Evolutionary conservation across 2,797 vertebrate genomes (phyloP), one percentile per base, ranked within the genome.

Genomic region (Danio tinwini): DNA sequence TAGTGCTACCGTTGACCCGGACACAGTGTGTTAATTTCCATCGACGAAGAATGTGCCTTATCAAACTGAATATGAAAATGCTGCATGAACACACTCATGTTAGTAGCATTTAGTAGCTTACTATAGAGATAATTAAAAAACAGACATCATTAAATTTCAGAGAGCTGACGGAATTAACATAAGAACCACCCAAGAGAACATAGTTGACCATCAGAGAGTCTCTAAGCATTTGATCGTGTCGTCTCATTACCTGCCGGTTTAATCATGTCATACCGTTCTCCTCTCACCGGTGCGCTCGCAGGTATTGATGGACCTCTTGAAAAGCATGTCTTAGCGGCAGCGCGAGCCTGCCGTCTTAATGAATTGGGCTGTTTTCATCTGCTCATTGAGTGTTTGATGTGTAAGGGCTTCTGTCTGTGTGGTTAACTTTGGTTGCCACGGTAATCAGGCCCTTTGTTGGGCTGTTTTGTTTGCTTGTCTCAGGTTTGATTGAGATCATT

Each of bases 401-500:
- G 78, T 63, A 78, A 78, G 78, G 63, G 78, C 74, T 83, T 81
- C 59, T 45, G 70, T 74, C 74, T 64, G 70, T 69, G 74, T 83
- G 81, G 74, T 71, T 82, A 82, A 81, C 81, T 78, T 83, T 80
- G 70, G 78, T 85, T 78, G 59, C 74, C 64, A 69, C 74, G 19
- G 81, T 83, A 83, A 85, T 85, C 84, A 83, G 61, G 65, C 64
- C 45, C 47, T 85, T 85, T 85, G 84, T 83, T 76, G 59, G n/a
- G 53, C 71, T 59, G 81, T 83, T 85, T 83, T 85, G 78, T 83
- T 81, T 75, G 78, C 78, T 81, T 74, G 52, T 64, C 70, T 81
- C 81, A 67, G 78, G 81, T 85, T 83, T 78, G 78, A 82, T 85
- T 78, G 84, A 81, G 78, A 83, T 82, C 70, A 81, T 83, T 83